A percentile compares a stretch with the other conserved stretches of the same genome.
These are phyloP conservation scores for Phymorhynchus buccinoides DNA, from an alignment of 1,140 invertebrate genomes.

Conservation along the genomic window DNA sequence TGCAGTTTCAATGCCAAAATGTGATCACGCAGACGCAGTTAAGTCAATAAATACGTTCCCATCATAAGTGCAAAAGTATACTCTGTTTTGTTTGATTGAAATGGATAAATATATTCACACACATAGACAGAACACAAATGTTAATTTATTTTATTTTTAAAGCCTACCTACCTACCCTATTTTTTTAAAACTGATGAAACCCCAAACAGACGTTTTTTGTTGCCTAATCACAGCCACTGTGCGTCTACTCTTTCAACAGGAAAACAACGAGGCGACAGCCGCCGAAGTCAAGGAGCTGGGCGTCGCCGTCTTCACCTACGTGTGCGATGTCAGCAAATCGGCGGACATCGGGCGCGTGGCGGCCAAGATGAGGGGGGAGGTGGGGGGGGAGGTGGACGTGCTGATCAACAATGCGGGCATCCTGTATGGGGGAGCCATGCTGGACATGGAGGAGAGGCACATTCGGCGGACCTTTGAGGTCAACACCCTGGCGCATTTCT, in stretches of 20 bases:
- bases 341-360: slow-evolving; percentile 56
- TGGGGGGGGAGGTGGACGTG: slow-evolving; percentile 86
- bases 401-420: slow-evolving; percentile 96
- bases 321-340: slow-evolving; percentile 66
- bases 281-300: slow-evolving; percentile 56
- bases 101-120: too few species aligned
- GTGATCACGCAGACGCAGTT: too few species aligned
- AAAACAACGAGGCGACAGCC: slow-evolving; percentile 76
- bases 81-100: too few species aligned
- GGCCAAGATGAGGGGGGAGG: slow-evolving; percentile 78
- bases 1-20: too few species aligned
- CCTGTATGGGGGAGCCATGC: slow-evolving; percentile 84
- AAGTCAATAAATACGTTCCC: too few species aligned
- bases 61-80: too few species aligned
- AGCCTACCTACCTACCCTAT: too few species aligned
- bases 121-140: too few species aligned
- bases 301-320: slow-evolving; percentile 56
- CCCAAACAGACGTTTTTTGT: too few species aligned
- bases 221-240: too few species aligned
- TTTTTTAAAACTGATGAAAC: too few species aligned
- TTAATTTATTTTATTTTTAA: too few species aligned
- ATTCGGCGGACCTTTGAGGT: slow-evolving; percentile 80
- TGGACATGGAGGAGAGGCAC: slow-evolving; percentile 85
- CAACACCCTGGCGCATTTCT: slow-evolving; percentile 80
- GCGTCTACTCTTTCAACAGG: slow-evolving; percentile 72